A percentile compares a stretch with the other conserved stretches of the same genome.
These are phyloP conservation scores for Eremophila alpestris DNA, from an alignment of 2,797 vertebrate genomes.

Conservation along the genomic window DNA sequence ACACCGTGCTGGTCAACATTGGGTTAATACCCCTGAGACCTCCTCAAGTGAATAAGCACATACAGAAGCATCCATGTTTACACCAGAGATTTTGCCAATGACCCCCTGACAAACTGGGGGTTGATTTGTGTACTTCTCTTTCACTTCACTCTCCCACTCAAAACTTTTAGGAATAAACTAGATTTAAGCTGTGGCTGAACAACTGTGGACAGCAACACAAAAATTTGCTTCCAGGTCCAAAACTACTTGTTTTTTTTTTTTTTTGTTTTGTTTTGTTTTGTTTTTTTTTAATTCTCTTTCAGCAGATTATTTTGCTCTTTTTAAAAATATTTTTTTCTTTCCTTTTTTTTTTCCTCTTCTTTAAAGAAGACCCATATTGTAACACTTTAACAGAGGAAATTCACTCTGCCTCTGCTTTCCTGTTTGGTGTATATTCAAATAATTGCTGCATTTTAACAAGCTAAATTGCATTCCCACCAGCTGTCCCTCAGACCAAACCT, in stretches of 20 bases:
- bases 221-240: neutral
- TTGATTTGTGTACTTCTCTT: neutral
- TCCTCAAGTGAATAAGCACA: neutral
- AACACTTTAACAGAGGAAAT: slow-evolving; percentile 45
- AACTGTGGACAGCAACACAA: neutral
- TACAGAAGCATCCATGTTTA: neutral
- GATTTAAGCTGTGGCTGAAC: neutral
- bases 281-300: neutral
- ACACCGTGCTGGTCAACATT: neutral
- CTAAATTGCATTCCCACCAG: slow-evolving; percentile 52
- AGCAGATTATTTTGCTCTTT: neutral
- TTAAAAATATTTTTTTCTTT: rapidly evolving
- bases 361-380: neutral
- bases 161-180: slow-evolving; percentile 7
- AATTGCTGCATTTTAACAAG: slow-evolving; percentile 62
- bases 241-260: neutral
- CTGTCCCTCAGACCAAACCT: slow-evolving; percentile 46
- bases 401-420: slow-evolving; percentile 24
- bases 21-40: neutral
- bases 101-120: neutral
- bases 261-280: no score
- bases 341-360: neutral
- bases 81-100: neutral
- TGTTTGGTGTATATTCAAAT: slow-evolving; percentile 58
- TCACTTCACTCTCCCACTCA: neutral